Base-by-base conservation (phyloP, 2,888 invertebrate genomes). In the Lasioglossum malachurum region DNA sequence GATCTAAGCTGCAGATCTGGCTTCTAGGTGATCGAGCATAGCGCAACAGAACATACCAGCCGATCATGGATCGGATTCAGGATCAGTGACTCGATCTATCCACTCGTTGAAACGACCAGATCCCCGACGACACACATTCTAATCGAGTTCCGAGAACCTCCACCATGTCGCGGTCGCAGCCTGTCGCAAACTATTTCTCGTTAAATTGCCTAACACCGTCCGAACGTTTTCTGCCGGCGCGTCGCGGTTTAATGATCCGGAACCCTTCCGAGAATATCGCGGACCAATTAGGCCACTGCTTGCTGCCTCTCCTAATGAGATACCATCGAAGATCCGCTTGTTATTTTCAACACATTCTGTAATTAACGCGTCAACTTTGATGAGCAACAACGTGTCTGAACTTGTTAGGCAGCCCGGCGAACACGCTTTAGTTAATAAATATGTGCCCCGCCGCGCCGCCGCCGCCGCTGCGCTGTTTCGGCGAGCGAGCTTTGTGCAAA, bases 231-330 rank as follows among this genome's bases (percentile, higher is more conserved):
- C 31, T 31, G 10, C 3, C 72, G 41, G 76, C 69, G 83, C 60
- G 23, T 10, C 8, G 71, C 72, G 75, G 91, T 85, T 90, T 93
- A 93, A 93, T 92, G 92, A 93, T 88, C 88, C 84, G 86, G 88
- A 86, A 90, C 90, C 87, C 23, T 89, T 85, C 82, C 80, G 84
- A 82, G 90, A 93, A 91, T 92, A 91, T 91, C 82, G 87, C 87
- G 90, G 88, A 89, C 90, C 91, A 93, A 94, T 94, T 92, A 92
- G 92, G 89, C 87, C 91, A 88, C 83, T 84, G 90, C 83, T 69
- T 88, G 35, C 23, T 53, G 31, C 14, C 89, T 91, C 27, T 78
- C 90, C 90, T 88, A 90, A 90, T 87, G 88, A 85, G 80, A 82
- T 85, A 53, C 86, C 69, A n/a, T 69, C 38, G 69, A 69, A 69